phyloP scores from a whole-genome alignment of 2,113 vertebrate species.

The Carassius carassius region DNA sequence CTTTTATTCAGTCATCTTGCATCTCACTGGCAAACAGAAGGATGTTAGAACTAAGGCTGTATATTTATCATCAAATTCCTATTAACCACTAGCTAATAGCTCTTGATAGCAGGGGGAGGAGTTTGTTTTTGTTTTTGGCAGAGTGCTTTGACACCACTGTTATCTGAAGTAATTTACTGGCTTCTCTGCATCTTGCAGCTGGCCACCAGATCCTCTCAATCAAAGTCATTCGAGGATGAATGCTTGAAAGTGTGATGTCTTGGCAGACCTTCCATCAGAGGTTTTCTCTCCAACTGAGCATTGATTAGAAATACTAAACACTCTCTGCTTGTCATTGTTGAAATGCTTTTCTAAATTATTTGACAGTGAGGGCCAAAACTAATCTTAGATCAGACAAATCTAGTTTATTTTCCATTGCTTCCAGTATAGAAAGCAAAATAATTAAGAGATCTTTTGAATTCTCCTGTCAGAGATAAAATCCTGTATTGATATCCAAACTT shows the following conservation, averaged over 20 bases:
- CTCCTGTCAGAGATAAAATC: not conserved
- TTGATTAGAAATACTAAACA: slow-evolving; percentile 21
- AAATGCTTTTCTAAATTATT: slow-evolving; percentile 14
- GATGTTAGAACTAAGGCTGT: not conserved
- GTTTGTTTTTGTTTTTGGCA: slow-evolving; percentile 51
- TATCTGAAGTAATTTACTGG: slow-evolving; percentile 48
- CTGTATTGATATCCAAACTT: not conserved
- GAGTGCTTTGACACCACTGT: slow-evolving; percentile 42
- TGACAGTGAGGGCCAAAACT: not conserved
- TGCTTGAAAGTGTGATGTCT: slow-evolving; percentile 8
- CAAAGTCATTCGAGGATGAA: slow-evolving; percentile 39
- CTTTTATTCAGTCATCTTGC: not conserved
- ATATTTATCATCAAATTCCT: slow-evolving; percentile 43
- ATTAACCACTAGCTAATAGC: slow-evolving; percentile 51
- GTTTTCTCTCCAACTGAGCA: slow-evolving; percentile 7
- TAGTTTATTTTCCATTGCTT: slow-evolving; percentile 12
- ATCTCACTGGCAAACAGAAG: not conserved
- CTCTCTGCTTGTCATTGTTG: slow-evolving; percentile 23
- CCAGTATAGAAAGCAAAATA: not conserved
- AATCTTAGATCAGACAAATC: slow-evolving; percentile 3
- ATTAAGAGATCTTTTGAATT: not conserved
- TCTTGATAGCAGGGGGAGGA: slow-evolving; percentile 29
- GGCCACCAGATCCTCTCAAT: slow-evolving; percentile 46
- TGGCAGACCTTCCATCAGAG: not conserved
- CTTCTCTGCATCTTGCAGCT: slow-evolving; percentile 13